Percentiles rank a stretch among this genome's conserved stretches.
These are phyloP conservation scores for Ceratina calcarata DNA, from an alignment of 1,140 invertebrate species.

Conservation along the genomic window DNA sequence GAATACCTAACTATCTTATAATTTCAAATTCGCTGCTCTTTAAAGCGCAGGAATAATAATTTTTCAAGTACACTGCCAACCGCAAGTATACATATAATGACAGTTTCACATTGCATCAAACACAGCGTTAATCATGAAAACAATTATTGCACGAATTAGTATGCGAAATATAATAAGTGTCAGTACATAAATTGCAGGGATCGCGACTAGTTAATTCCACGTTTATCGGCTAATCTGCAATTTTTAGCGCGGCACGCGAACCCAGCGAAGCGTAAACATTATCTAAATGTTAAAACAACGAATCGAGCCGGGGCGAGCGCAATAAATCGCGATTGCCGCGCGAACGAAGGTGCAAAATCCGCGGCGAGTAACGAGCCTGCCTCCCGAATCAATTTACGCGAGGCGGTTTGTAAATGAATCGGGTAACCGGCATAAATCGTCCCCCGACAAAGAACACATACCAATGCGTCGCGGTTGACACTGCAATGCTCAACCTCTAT, in stretches of 20 bases:
- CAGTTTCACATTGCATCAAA: no score
- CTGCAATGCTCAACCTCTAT: slow-evolving; percentile 11
- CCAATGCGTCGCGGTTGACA: slow-evolving; percentile 5
- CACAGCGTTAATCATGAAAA: no score
- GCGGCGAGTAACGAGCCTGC: slow-evolving; percentile 20
- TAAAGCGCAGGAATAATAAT: no score
- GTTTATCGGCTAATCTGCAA: slow-evolving; percentile 23
- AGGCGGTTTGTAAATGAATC: slow-evolving; percentile 41
- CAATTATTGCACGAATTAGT: no score
- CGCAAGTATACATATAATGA: no score
- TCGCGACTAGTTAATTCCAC: slow-evolving; percentile 7
- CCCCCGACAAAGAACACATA: slow-evolving; percentile 14
- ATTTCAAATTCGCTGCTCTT: not conserved
- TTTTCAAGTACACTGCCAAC: no score
- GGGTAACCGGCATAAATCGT: slow-evolving; percentile 40
- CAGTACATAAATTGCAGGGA: no score
- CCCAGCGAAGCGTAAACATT: slow-evolving; percentile 31
- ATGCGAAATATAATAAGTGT: no score
- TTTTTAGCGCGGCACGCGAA: slow-evolving; percentile 12
- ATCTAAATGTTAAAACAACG: slow-evolving; percentile 39
- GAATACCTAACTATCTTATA: no score
- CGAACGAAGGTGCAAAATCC: slow-evolving; percentile 15
- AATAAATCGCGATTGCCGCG: slow-evolving; percentile 23
- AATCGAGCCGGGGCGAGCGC: slow-evolving; percentile 2
- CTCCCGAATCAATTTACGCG: slow-evolving; percentile 31